Conservation (phyloP, 92 coral and sea anemone species). For the Palythoa grandiflora region DNA sequence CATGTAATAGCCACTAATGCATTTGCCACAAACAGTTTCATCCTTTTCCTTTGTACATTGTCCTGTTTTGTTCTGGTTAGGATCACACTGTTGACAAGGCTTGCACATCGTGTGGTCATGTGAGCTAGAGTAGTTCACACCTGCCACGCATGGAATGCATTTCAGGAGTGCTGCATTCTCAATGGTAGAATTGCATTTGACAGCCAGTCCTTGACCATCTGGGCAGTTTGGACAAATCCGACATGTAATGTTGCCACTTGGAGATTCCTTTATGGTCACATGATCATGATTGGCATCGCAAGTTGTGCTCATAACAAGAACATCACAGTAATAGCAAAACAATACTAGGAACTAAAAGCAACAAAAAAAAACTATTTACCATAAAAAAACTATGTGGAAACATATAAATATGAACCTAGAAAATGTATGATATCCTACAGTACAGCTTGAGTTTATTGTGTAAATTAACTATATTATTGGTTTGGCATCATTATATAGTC, state of each 20-base stretch:
- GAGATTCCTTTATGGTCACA: not conserved
- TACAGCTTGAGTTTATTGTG: too few species aligned
- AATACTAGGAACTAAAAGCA: not conserved
- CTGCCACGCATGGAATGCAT: constrained; percentile 1
- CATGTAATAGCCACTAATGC: not conserved
- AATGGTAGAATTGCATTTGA: constrained; percentile 18
- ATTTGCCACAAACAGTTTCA: constrained; percentile 17
- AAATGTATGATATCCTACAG: too few species aligned
- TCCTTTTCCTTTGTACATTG: constrained; percentile 11
- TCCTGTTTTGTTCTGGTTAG: constrained; percentile 34
- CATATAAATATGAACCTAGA: too few species aligned
- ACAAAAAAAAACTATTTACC: too few species aligned
- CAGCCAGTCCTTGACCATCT: not conserved
- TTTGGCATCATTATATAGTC: too few species aligned
- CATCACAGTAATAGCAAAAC: not conserved
- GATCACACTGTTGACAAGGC: constrained; percentile 19
- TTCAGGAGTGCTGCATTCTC: not conserved
- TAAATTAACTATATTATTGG: too few species aligned
- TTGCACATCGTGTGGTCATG: constrained; percentile 35
- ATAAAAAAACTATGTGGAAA: too few species aligned
- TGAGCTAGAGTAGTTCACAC: constrained; percentile 1
- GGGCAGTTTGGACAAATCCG: constrained; percentile 6
- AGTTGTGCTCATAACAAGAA: not conserved
- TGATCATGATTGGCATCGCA: constrained; percentile 17
- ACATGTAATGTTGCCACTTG: not conserved